Evolutionary conservation across 2,888 invertebrate species (phyloP).

Genomic region (Oscheius sp.): DNA sequence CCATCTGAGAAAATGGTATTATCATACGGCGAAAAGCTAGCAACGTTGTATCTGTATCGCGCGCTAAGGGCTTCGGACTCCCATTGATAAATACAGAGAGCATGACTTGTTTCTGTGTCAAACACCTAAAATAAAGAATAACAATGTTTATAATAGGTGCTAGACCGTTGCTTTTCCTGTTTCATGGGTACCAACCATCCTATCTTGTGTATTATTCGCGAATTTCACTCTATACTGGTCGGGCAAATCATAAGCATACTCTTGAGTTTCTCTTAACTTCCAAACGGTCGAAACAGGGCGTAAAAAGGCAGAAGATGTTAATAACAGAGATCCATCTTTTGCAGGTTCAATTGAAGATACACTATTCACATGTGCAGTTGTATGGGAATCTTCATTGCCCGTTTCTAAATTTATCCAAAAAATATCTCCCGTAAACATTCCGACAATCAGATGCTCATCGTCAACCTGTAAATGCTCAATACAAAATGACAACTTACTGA

Average conservation of each 20-base stretch:
- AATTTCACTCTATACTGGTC: conserved; percentile 81
- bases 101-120: conserved; percentile 84
- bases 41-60: conserved; percentile 35
- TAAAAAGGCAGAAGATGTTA: conserved; percentile 87
- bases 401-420: conserved; percentile 86
- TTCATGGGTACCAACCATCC: conserved; percentile 87
- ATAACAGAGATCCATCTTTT: conserved; percentile 80
- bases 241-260: conserved; percentile 76
- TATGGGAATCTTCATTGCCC: conserved; percentile 81
- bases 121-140: conserved; percentile 77
- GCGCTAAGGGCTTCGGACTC: neutral
- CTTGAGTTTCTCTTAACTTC: conserved; percentile 71
- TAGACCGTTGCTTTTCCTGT: conserved; percentile 77
- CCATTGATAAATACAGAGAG: conserved; percentile 72
- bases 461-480: conserved; percentile 72
- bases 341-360: conserved; percentile 78
- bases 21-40: conserved; percentile 48
- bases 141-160: neutral
- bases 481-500: conserved; percentile 35
- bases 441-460: conserved; percentile 81
- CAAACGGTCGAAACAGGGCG: conserved; percentile 84
- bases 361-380: conserved; percentile 86
- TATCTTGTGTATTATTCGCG: conserved; percentile 79
- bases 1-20: conserved; percentile 44
- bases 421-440: conserved; percentile 89